Conservation (phyloP, 1,140 invertebrate genomes). For the Euschistus heros region DNA sequence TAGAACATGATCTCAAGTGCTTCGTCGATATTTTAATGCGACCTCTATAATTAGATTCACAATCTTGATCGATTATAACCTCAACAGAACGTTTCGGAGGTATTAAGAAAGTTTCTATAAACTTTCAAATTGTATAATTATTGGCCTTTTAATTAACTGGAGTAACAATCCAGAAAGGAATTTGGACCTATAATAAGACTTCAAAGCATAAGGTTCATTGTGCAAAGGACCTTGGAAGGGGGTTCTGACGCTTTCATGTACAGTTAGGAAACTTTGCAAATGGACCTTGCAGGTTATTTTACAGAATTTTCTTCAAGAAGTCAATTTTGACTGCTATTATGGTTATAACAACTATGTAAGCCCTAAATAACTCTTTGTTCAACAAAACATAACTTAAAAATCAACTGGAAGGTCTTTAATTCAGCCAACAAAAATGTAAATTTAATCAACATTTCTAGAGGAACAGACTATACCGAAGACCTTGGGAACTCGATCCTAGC, state of each 20-base stretch:
- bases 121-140: no score
- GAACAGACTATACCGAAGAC: constrained; percentile 24
- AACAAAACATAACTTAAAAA: no score
- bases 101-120: no score
- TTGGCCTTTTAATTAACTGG: no score
- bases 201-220: constrained; percentile 15
- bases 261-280: constrained; percentile 15
- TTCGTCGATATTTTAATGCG: background rate
- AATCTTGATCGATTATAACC: constrained; percentile 8
- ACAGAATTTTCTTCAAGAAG: background rate
- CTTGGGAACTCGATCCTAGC: constrained; percentile 23
- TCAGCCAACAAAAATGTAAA: no score
- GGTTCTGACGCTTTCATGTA: constrained; percentile 2
- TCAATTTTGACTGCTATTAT: no score
- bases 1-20: background rate
- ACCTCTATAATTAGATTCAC: background rate
- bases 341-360: no score
- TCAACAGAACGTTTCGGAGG: background rate
- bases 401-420: no score
- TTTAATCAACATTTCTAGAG: constrained; percentile 2
- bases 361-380: no score
- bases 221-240: constrained; percentile 17
- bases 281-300: constrained; percentile 9
- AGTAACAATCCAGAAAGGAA: background rate
- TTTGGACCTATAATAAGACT: constrained; percentile 17